Conservation (phyloP, 2,797 vertebrate species). For the Carapus acus region DNA sequence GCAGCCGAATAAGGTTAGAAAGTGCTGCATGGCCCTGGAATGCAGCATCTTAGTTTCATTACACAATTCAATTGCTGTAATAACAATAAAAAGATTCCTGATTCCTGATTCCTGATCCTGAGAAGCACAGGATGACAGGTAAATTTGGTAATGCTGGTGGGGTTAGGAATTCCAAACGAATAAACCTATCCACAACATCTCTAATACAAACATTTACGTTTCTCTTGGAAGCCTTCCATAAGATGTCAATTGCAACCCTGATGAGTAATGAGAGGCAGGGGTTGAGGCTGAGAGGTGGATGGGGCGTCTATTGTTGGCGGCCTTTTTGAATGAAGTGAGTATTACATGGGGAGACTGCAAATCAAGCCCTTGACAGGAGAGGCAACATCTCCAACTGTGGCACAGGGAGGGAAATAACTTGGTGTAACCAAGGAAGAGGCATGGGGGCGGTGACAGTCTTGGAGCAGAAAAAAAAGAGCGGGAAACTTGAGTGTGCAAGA, state of each 20-base stretch:
- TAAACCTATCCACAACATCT: too few relatives aligned
- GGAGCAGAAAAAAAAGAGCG: conserved; percentile 51
- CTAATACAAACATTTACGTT: conserved; percentile 48
- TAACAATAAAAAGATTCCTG: too few relatives aligned
- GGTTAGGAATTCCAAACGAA: too few relatives aligned
- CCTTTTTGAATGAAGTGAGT: conserved; percentile 49
- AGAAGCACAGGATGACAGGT: too few relatives aligned
- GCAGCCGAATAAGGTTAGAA: too few relatives aligned
- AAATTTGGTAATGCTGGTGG: too few relatives aligned
- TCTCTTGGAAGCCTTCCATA: conserved; percentile 62
- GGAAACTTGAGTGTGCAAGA: conserved; percentile 43
- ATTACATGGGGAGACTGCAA: conserved; percentile 58
- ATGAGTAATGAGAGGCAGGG: conserved; percentile 49
- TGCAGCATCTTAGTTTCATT: too few relatives aligned
- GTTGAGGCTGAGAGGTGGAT: conserved; percentile 24
- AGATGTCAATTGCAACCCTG: conserved; percentile 46
- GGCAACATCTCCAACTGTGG: conserved; percentile 52
- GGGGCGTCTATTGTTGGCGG: conserved; percentile 37
- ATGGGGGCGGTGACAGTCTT: conserved; percentile 1
- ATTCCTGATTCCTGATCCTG: too few relatives aligned
- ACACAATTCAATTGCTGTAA: too few relatives aligned
- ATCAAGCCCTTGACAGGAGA: conserved; percentile 58
- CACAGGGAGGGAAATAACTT: conserved; percentile 39
- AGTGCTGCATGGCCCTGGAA: too few relatives aligned
- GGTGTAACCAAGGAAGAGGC: conserved; percentile 39